Evolutionary conservation across 35 echinoderm and acorn worm species (phyloP).

Genomic region (Hemicentrotus pulcherrimus): DNA sequence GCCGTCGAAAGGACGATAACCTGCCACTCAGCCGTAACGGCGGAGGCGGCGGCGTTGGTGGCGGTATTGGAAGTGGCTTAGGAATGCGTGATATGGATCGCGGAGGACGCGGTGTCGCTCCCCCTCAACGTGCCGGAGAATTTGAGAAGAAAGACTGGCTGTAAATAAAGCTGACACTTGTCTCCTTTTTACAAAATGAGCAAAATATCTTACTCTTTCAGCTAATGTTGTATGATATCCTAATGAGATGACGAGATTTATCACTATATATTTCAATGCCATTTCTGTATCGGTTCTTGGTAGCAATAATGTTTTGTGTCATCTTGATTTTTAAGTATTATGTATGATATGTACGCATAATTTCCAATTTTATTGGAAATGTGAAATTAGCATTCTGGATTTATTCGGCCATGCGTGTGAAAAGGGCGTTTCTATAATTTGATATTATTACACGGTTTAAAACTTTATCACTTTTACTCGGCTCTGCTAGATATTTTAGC

Average conservation of each 20-base stretch:
- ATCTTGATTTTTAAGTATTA: not conserved
- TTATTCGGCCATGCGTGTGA: not conserved
- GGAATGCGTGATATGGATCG: not conserved
- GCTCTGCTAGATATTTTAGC: too few relatives aligned
- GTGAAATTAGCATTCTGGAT: not conserved
- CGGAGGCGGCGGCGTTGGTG: not conserved
- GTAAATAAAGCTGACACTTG: not conserved
- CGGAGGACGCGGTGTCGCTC: not conserved
- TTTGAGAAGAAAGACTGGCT: conserved; percentile 42
- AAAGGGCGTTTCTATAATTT: not conserved
- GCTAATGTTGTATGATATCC: not conserved
- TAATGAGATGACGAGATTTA: not conserved
- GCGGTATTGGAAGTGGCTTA: not conserved
- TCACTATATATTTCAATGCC: not conserved
- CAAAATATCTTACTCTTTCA: not conserved
- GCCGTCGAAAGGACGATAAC: not conserved
- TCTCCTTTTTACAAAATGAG: not conserved
- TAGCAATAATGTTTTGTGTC: not conserved
- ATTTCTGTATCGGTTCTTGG: not conserved
- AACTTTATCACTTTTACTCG: too few relatives aligned
- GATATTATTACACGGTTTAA: not conserved
- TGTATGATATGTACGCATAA: not conserved
- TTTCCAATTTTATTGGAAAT: not conserved
- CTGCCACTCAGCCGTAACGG: not conserved
- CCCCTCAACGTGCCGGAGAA: too few relatives aligned